Base-by-base conservation (phyloP, 2,888 invertebrate genomes). In the Athalia cordata region DNA sequence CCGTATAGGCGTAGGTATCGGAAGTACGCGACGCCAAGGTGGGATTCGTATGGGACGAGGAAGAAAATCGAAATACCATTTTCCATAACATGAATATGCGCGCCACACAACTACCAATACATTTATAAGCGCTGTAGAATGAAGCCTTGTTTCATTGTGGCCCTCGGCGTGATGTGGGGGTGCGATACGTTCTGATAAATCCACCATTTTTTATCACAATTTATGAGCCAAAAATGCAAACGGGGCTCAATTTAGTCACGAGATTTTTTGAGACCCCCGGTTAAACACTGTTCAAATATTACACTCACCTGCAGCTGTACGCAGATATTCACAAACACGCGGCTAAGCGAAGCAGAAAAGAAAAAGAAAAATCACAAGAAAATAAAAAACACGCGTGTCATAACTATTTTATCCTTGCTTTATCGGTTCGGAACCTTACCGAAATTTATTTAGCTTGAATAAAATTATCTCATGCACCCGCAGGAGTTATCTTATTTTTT, bases 81-180 rank as follows among this genome's bases (percentile, higher is more conserved):
- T 75, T 75, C 75, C 75, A 75, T 75, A 75, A 61, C 75, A 75
- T 75, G 75, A 75, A 75, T 75, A 75, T 75, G 75, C 75, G 75
- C n/a, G 62, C 75, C 11, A 29, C n/a, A 29, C 29, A 29, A 29
- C 29, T 29, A 29, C 29, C 29, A 1, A 29, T 29, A 29, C 29
- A 29, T 29, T 29, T 29, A 1, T 29, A 29, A 29, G 29, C 29
- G 29, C 29, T 2, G 29, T 29, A 29, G 29, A 29, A 47, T 13
- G 50, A 59, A 68, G 13, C 45, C 45, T 62, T 50, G 75, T 75
- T 75, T 62, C 62, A 61, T 75, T 75, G 43, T 75, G 50, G 70
- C 70, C 59, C 70, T 62, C 50, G 62, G 75, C 50, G 29, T 62
- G 75, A 75, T 64, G 50, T 59, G 59, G 29, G 29, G 50, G 11